Evolutionary conservation across 2,888 invertebrate species (phyloP), one percentile per base, ranked within the genome.

Genomic region (Phyto melanocephala): DNA sequence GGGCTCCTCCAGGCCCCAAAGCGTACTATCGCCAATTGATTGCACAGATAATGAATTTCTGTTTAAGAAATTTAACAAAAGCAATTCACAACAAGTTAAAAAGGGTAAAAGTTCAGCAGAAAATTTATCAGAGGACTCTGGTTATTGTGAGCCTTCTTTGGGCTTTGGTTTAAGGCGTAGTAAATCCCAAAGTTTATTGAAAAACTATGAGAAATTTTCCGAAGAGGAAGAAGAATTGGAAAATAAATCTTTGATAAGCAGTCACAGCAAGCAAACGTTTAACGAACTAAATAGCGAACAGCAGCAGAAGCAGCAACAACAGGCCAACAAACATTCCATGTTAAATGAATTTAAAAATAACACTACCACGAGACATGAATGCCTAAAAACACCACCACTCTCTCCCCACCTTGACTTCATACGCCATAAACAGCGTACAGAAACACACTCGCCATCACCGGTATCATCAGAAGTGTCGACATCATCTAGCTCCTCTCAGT

Each of bases 91-190:
- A 0, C 84, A 84, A 47, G 83, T 86, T 7, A 79, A 75, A 67
- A 82, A 82, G 67, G 88, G 89, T 22, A 94, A 94, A 86, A 93
- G 93, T 86, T 95, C 95, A 56, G 94, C 94, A 22, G 95, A 96
- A 89, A 95, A 95, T 92, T 92, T 96, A 84, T 95, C 95, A 88
- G 95, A 96, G 90, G 95, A 96, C 90, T 95, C 95, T 87, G 95
- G 95, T 70, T 95, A 95, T 91, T 93, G 95, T 87, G 95, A 95
- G 84, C 88, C 89, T 33, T 65, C 75, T 6, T 8, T 77, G 45
- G 77, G 75, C 10, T 86, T 88, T 42, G 86, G 86, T 22, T 71
- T 88, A 85, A 84, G 87, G 10, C 86, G 89, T 40, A 84, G 86
- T 40, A 92, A 92, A 86, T 92, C 92, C 33, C 92, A 91, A 85